Evolutionary conservation across 2,888 invertebrate species (phyloP).

Genomic region (Seira sanloemensis): DNA sequence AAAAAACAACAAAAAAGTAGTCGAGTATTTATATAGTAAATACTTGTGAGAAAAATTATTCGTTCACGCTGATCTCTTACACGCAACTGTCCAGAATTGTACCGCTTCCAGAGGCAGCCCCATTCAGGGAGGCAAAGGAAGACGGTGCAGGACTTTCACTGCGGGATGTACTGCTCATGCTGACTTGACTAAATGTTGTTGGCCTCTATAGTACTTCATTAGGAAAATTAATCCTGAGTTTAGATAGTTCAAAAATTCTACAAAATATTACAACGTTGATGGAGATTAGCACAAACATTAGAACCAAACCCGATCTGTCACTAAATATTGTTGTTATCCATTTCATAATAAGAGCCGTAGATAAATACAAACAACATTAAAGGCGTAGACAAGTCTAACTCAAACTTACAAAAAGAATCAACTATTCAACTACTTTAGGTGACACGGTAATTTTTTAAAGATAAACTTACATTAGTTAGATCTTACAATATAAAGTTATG

Average conservation of each 20-base stretch:
- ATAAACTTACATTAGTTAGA: no score
- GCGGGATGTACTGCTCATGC: slow-evolving; percentile 47
- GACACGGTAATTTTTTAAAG: no score
- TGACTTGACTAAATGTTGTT: no score
- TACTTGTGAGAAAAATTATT: no score
- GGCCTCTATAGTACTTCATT: no score
- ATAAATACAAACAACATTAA: no score
- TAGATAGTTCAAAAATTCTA: background rate
- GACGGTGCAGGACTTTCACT: slow-evolving; percentile 61
- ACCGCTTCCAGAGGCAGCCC: slow-evolving; percentile 33
- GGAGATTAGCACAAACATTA: background rate
- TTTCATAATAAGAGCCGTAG: no score
- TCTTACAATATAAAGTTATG: no score
- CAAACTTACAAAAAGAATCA: no score
- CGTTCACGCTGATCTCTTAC: slow-evolving; percentile 49
- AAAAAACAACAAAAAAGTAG: background rate
- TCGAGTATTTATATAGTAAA: background rate
- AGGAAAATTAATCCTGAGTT: no score
- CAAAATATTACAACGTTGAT: background rate
- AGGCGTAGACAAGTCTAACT: no score
- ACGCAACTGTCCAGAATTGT: slow-evolving; percentile 61
- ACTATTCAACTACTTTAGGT: no score
- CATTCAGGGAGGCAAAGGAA: slow-evolving; percentile 48
- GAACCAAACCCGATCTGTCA: background rate
- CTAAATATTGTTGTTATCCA: background rate